These are phyloP conservation scores for Atethmia centrago DNA, from an alignment of 2,888 invertebrate genomes.

Conservation along the genomic window DNA sequence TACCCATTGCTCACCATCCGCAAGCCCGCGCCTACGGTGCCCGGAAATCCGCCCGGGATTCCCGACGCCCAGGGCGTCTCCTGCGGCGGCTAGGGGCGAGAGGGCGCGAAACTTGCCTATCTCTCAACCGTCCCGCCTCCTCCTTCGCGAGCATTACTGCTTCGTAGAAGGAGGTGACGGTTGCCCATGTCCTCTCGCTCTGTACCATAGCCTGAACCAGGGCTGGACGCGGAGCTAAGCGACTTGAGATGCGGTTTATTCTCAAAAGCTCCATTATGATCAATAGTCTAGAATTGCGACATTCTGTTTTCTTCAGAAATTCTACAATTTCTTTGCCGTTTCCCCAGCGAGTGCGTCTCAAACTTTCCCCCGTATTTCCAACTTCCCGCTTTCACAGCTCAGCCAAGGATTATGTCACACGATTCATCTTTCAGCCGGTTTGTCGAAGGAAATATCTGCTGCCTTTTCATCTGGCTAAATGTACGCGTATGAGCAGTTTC, in stretches of 20 bases:
- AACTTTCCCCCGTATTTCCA: constrained; percentile 53
- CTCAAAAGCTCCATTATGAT: background rate
- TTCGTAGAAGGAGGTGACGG: too few species aligned
- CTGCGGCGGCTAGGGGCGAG: too few species aligned
- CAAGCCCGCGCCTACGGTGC: too few species aligned
- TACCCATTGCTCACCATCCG: too few species aligned
- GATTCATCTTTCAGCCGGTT: constrained; percentile 78
- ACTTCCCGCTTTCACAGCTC: constrained; percentile 51
- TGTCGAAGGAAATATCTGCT: constrained; percentile 76
- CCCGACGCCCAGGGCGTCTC: too few species aligned
- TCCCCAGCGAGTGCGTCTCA: constrained; percentile 28
- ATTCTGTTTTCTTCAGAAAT: constrained; percentile 3
- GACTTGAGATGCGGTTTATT: background rate
- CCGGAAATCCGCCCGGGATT: too few species aligned
- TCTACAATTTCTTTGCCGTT: background rate
- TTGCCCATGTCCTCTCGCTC: too few species aligned
- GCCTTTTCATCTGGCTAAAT: constrained; percentile 74
- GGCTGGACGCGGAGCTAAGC: too few species aligned
- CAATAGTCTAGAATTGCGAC: background rate
- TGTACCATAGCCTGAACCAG: too few species aligned
- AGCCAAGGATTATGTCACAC: constrained; percentile 72
- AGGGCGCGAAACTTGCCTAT: too few species aligned
- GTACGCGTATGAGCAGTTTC: constrained; percentile 67
- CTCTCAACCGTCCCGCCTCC: too few species aligned
- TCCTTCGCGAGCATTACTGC: too few species aligned